phyloP scores from a whole-genome alignment of 64 coral and sea anemone genomes.

The Porites lutea region DNA sequence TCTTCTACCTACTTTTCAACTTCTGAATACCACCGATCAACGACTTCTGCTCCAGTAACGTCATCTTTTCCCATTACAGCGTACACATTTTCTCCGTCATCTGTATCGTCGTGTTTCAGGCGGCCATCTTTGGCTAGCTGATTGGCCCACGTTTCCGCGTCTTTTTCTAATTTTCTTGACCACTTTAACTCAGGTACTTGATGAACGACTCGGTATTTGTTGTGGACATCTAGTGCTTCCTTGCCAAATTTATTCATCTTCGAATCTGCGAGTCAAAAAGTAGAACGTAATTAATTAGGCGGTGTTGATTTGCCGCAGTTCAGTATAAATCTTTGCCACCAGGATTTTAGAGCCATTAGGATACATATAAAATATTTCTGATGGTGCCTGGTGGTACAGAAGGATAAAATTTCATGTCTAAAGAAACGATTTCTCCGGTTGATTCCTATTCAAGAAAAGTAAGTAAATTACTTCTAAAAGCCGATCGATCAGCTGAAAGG shows the following conservation, averaged over 20 bases:
- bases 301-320: too few relatives aligned
- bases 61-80: slow-evolving; percentile 18
- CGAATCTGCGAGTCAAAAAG: not conserved
- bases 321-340: too few relatives aligned
- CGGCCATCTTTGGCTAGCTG: slow-evolving; percentile 26
- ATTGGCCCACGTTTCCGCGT: slow-evolving; percentile 49
- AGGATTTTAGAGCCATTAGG: too few relatives aligned
- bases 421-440: too few relatives aligned
- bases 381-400: too few relatives aligned
- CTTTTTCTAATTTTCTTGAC: slow-evolving; percentile 17
- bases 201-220: slow-evolving; percentile 40
- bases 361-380: too few relatives aligned
- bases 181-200: slow-evolving; percentile 22
- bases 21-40: slow-evolving; percentile 26
- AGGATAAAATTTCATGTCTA: too few relatives aligned
- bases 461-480: too few relatives aligned
- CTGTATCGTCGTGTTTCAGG: slow-evolving; percentile 17
- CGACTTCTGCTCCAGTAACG: not conserved
- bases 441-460: too few relatives aligned
- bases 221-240: slow-evolving; percentile 18
- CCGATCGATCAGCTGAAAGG: too few relatives aligned
- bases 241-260: slow-evolving; percentile 49
- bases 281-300: not conserved
- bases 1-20: slow-evolving; percentile 1
- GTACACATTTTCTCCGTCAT: slow-evolving; percentile 44